Evolutionary conservation across 2,888 invertebrate genomes (phyloP).

Genomic region (Heliconius sara): DNA sequence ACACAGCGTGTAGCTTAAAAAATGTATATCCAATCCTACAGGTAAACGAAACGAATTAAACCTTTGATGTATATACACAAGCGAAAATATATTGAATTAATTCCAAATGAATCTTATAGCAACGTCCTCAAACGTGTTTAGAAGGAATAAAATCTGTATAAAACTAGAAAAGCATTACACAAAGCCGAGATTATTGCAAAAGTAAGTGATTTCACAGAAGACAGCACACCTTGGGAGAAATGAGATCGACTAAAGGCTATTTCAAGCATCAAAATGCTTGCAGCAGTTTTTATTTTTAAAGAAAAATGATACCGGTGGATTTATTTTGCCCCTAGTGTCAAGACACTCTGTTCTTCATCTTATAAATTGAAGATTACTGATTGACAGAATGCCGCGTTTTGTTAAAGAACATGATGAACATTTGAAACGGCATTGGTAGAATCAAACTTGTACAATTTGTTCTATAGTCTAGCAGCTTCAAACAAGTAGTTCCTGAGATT

Average conservation of each 20-base stretch:
- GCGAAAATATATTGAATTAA: not conserved
- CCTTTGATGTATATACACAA: too few species aligned
- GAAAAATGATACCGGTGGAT: not conserved
- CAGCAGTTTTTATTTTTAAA: not conserved
- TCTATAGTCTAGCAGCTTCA: not conserved
- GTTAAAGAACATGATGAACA: too few species aligned
- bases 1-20: too few species aligned
- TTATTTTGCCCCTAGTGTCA: not conserved
- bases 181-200: not conserved
- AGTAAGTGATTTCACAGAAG: slow-evolving; percentile 11
- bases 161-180: not conserved
- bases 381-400: too few species aligned
- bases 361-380: too few species aligned
- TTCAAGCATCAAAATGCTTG: slow-evolving; percentile 5
- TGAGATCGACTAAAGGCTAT: slow-evolving; percentile 3
- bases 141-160: not conserved
- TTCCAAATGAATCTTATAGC: not conserved
- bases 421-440: too few species aligned
- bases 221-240: not conserved
- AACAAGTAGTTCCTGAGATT: not conserved
- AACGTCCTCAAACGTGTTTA: not conserved
- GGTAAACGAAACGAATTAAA: too few species aligned
- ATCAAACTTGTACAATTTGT: too few species aligned
- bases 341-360: too few species aligned
- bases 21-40: too few species aligned